Percentiles rank a stretch among this genome's conserved stretches.
Conservation (phyloP, 2,797 vertebrate genomes). For the Gouania willdenowi region DNA sequence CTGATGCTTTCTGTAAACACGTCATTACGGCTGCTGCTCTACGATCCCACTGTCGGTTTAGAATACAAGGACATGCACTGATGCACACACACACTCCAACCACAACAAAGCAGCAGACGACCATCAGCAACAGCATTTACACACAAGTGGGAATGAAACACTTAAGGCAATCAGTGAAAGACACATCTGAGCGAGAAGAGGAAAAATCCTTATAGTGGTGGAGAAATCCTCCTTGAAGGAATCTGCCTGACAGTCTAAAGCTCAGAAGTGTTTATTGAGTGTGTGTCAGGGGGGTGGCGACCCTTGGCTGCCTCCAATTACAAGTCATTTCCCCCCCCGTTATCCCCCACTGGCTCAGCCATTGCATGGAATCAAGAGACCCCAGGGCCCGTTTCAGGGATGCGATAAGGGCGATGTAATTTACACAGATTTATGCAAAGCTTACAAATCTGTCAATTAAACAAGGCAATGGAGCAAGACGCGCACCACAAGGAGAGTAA, state of each 20-base stretch:
- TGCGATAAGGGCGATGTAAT: slow-evolving; percentile 60
- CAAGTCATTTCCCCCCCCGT: slow-evolving; percentile 59
- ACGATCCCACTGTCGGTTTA: slow-evolving; percentile 16
- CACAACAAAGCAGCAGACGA: slow-evolving; percentile 36
- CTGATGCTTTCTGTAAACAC: slow-evolving; percentile 3
- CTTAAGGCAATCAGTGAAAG: slow-evolving; percentile 15
- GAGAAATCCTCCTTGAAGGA: slow-evolving; percentile 5
- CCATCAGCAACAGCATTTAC: slow-evolving; percentile 30
- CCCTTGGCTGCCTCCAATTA: slow-evolving; percentile 66
- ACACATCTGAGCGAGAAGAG: too few relatives aligned
- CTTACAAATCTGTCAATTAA: slow-evolving; percentile 68
- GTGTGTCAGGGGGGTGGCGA: slow-evolving; percentile 54
- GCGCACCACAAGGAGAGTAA: slow-evolving; percentile 34
- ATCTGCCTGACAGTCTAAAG: slow-evolving; percentile 20
- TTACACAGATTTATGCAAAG: slow-evolving; percentile 71
- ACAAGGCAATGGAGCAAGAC: slow-evolving; percentile 54
- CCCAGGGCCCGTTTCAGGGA: slow-evolving; percentile 48
- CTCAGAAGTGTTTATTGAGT: slow-evolving; percentile 62
- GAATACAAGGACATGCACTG: slow-evolving; percentile 40
- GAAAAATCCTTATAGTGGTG: too few relatives aligned
- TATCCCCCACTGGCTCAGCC: slow-evolving; percentile 45
- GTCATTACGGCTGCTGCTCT: slow-evolving; percentile 10
- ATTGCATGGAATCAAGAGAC: slow-evolving; percentile 48
- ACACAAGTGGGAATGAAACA: slow-evolving; percentile 29
- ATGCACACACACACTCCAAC: slow-evolving; percentile 24